A percentile compares a stretch with the other conserved stretches of the same genome.
phyloP scores from a whole-genome alignment of 2,797 vertebrate genomes.

The Streptopelia turtur region DNA sequence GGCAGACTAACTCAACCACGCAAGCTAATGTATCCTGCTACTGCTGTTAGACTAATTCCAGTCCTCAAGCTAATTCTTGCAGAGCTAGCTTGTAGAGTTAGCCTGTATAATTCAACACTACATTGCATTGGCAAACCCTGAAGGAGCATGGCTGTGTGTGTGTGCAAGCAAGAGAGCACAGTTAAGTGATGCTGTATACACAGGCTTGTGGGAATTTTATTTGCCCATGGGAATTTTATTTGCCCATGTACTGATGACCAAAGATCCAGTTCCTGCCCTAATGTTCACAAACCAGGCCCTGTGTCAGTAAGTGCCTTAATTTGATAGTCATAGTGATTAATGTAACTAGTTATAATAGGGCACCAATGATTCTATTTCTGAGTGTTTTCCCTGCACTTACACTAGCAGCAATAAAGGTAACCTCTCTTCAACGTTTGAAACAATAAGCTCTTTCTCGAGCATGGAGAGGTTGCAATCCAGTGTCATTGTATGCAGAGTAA shows the following conservation, averaged over 20 bases:
- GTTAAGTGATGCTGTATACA: not conserved
- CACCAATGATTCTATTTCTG: not conserved
- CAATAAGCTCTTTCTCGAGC: not conserved
- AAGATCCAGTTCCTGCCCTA: not conserved
- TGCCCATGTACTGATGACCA: not conserved
- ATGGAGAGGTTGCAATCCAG: not conserved
- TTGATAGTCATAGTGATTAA: slow-evolving; percentile 4
- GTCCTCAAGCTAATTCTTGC: slow-evolving; percentile 25
- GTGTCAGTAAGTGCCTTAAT: not conserved
- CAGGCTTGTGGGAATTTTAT: not conserved
- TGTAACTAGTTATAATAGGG: not conserved
- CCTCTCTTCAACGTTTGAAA: not conserved
- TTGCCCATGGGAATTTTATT: not conserved
- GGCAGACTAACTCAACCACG: slow-evolving; percentile 27
- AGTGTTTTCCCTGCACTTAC: not conserved
- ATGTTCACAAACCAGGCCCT: not conserved
- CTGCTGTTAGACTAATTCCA: slow-evolving; percentile 18
- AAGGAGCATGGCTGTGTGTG: not conserved
- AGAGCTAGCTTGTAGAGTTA: slow-evolving; percentile 20
- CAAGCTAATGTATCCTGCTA: not conserved
- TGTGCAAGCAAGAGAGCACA: not conserved
- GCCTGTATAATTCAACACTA: slow-evolving; percentile 42
- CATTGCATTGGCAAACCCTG: slow-evolving; percentile 14
- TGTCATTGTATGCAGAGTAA: not conserved
- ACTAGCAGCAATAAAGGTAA: not conserved